Evolutionary conservation across 2,888 invertebrate genomes (phyloP).

Genomic region (Melieria omissa): DNA sequence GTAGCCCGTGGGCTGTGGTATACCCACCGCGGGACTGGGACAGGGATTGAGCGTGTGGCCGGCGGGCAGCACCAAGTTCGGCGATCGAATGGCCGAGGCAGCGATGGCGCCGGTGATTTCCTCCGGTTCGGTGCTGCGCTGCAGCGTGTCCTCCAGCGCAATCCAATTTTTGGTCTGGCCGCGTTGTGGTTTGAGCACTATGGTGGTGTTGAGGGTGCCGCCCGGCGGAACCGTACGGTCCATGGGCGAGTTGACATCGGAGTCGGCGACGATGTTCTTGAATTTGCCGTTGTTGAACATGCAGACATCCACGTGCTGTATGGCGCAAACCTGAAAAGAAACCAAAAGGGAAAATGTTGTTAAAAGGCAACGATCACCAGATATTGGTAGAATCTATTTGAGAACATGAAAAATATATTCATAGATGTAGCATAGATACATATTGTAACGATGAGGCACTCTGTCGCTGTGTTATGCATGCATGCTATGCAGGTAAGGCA

Average conservation of each 20-base stretch:
- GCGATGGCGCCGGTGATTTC: constrained; percentile 66
- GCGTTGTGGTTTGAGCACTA: constrained; percentile 76
- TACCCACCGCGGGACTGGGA: constrained; percentile 50
- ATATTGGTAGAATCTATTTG: too few species aligned
- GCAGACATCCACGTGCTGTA: constrained; percentile 92
- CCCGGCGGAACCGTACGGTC: constrained; percentile 72
- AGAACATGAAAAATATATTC: too few species aligned
- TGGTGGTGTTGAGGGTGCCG: constrained; percentile 73
- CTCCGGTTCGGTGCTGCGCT: constrained; percentile 74
- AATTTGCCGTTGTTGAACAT: constrained; percentile 96
- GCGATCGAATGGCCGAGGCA: constrained; percentile 71
- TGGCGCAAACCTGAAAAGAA: constrained; percentile 76
- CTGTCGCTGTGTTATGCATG: too few species aligned
- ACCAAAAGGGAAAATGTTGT: background rate
- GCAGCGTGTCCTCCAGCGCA: constrained; percentile 86
- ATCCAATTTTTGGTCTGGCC: constrained; percentile 92
- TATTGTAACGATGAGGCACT: too few species aligned
- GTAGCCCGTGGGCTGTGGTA: constrained; percentile 41
- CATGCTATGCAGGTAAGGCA: too few species aligned
- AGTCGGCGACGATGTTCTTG: constrained; percentile 88
- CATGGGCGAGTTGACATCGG: constrained; percentile 67
- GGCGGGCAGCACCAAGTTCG: constrained; percentile 51
- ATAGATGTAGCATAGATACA: too few species aligned
- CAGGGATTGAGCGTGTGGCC: constrained; percentile 53
- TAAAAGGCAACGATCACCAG: background rate